phyloP scores from a whole-genome alignment of 53 echinoderm and acorn worm genomes.

The Patiria pectinifera region DNA sequence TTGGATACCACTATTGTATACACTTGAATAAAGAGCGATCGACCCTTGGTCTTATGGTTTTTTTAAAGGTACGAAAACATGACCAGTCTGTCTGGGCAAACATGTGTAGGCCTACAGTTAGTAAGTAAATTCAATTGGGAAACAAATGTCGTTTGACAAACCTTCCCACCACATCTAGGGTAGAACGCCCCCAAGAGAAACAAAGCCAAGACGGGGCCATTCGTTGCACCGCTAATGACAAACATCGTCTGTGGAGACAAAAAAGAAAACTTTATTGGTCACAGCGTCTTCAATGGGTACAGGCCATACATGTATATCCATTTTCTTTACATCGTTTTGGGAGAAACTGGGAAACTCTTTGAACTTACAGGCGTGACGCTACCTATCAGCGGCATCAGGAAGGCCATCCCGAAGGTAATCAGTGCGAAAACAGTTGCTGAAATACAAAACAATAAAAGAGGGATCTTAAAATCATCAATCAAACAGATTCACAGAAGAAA shows the following conservation, averaged over 20 bases:
- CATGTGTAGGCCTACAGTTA: too few species aligned
- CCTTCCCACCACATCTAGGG: conserved; percentile 27
- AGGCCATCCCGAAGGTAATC: conserved; percentile 3
- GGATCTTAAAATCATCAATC: too few species aligned
- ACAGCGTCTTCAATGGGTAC: neutral
- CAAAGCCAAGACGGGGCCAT: conserved; percentile 31
- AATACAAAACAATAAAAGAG: neutral
- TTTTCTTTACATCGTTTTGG: neutral
- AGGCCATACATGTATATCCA: too few species aligned
- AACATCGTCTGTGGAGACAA: conserved; percentile 16
- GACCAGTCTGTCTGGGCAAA: too few species aligned
- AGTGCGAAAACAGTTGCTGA: conserved; percentile 17
- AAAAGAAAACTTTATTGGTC: neutral
- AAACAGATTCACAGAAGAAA: too few species aligned
- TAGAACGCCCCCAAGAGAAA: conserved; percentile 46
- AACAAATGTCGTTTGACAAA: neutral
- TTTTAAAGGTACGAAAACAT: too few species aligned
- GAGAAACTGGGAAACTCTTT: neutral
- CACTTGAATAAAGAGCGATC: too few species aligned
- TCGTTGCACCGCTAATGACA: conserved; percentile 20
- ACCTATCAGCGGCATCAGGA: conserved; percentile 40
- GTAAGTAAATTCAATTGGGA: too few species aligned
- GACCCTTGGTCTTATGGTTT: too few species aligned
- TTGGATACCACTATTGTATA: too few species aligned
- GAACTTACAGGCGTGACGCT: conserved; percentile 44